phyloP scores from a whole-genome alignment of 2,797 vertebrate species.

The Pipistrellus pygmaeus region DNA sequence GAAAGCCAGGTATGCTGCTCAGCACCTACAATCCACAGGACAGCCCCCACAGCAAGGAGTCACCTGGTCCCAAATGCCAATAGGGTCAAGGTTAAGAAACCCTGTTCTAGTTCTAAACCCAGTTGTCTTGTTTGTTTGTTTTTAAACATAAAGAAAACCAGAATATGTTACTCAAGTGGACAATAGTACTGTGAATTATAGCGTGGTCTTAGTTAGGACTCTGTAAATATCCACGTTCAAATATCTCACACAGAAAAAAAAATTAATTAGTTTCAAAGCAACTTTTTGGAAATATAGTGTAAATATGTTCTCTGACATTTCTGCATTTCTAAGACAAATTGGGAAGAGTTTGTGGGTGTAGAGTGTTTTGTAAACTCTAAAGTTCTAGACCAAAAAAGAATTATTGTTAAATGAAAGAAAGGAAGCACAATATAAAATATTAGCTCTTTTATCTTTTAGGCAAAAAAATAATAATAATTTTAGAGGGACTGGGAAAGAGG shows the following conservation, averaged over 20 bases:
- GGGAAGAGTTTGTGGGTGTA: background rate
- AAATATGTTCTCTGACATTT: background rate
- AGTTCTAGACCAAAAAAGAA: slow-evolving; percentile 20
- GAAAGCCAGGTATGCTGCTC: background rate
- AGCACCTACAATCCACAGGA: background rate
- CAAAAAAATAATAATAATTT: background rate
- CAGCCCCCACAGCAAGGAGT: background rate
- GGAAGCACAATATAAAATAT: background rate
- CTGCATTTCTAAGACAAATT: background rate
- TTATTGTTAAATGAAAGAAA: background rate
- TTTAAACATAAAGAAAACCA: slow-evolving; percentile 27
- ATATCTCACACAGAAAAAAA: background rate
- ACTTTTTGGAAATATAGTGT: background rate
- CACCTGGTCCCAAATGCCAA: background rate
- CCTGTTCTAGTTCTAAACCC: background rate
- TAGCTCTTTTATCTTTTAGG: background rate
- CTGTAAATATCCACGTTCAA: background rate
- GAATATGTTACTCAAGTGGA: background rate
- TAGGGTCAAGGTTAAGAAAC: background rate
- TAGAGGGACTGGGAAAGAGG: background rate
- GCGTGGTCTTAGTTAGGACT: background rate
- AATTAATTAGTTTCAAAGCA: background rate
- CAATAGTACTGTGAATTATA: background rate
- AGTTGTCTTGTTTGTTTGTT: background rate
- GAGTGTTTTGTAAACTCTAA: background rate